Evolutionary conservation across 2,797 vertebrate species (phyloP), one percentile per base, ranked within the genome.

Genomic region (Betta splendens): DNA sequence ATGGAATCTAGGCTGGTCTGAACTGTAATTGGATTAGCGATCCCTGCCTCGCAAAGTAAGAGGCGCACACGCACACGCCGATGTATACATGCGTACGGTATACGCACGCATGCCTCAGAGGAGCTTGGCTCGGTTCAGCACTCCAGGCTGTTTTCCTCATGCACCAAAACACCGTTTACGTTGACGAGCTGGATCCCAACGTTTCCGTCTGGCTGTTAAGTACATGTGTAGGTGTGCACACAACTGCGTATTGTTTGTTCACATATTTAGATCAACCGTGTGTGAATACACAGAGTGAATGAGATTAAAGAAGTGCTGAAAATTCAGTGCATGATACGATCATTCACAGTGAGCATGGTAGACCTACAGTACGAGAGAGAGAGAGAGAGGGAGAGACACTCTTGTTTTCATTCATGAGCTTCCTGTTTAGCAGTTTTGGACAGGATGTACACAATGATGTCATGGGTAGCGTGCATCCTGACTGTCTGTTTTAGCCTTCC

Each of bases 1-100:
- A 59, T 73, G 70, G n/a, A 79, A 18, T 44, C 73, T 31, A 67
- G 80, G 75, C 84, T 75, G 80, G 79, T 84, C 84, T 77, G 75
- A 64, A 51, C 62, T 73, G 39, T 89, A 89, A 90, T 88, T 89
- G 86, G 89, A 91, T 91, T 89, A 89, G 72, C 85, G 68, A 70
- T 84, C 69, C 83, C 70, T 64, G 65, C 53, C 64, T 74, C 86
- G 66, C 54, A 46, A 37, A 7, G 54, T 57, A 45, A 76, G 72
- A 42, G 3, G 3, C 51, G 49, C 35, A 29, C 13, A 37, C 28
- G 54, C 38, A 48, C 28, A 56, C 38, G 45, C 33, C 5, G 11
- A 13, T 11, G 11, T 12, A 28, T 16, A 12, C 37, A 50, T 42
- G 15, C 43, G 33, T 21, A 2, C 43, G 39, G 44, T 48, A 25